These are phyloP conservation scores for Vireo griseus DNA, from an alignment of 2,797 vertebrate genomes.

Conservation along the genomic window DNA sequence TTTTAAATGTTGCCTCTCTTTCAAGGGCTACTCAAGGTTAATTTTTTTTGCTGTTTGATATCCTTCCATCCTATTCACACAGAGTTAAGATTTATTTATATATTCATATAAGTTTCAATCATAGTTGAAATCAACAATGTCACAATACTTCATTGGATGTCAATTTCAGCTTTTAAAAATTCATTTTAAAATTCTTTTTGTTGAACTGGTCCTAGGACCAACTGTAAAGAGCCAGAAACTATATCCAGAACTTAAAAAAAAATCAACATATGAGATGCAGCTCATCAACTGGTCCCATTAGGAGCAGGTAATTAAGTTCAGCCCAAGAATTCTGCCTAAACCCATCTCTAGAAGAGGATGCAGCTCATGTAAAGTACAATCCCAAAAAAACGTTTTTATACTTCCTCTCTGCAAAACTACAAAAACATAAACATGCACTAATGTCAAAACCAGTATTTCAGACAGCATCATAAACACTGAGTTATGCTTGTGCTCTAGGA, in stretches of 20 bases:
- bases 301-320: not conserved
- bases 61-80: not conserved
- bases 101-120: not conserved
- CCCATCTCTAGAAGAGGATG: not conserved
- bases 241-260: not conserved
- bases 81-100: not conserved
- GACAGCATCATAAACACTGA: not conserved
- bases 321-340: not conserved
- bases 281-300: not conserved
- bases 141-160: not conserved
- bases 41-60: not conserved
- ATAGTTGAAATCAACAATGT: not conserved
- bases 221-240: not conserved
- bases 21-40: not conserved
- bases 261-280: not conserved
- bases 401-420: not conserved
- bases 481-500: not conserved
- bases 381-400: not conserved
- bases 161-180: not conserved
- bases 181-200: not conserved
- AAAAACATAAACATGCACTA: not conserved
- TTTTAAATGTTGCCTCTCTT: not conserved
- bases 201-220: not conserved
- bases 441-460: not conserved
- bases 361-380: not conserved